Percentiles rank a stretch among this genome's conserved stretches.
Evolutionary conservation across 2,797 vertebrate genomes (phyloP).

Genomic region (Danio choprae): DNA sequence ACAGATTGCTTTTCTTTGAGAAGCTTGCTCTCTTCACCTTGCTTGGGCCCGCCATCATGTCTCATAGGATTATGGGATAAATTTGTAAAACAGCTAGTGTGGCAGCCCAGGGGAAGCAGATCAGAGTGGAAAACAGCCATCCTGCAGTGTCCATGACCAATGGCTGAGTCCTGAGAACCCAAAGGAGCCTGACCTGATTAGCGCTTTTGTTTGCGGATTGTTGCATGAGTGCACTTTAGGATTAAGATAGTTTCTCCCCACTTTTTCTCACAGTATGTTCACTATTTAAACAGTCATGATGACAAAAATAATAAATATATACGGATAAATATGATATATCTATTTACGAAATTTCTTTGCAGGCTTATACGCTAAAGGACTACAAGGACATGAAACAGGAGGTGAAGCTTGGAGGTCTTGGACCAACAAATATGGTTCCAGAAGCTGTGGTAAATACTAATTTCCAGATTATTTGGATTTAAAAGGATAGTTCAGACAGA

Average conservation of each 20-base stretch:
- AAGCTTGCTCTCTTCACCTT: constrained; percentile 57
- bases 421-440: constrained; percentile 79
- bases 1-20: constrained; percentile 54
- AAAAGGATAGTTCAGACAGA: too few species aligned
- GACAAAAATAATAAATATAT: constrained; percentile 1
- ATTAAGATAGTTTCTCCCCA: background rate
- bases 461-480: constrained; percentile 15
- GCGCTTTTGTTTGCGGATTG: constrained; percentile 74
- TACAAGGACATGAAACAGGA: constrained; percentile 75
- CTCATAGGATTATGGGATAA: constrained; percentile 79
- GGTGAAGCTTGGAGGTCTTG: constrained; percentile 84
- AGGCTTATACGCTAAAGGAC: constrained; percentile 78
- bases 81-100: constrained; percentile 71
- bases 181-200: constrained; percentile 81
- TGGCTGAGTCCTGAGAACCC: constrained; percentile 64
- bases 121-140: constrained; percentile 63
- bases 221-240: constrained; percentile 66
- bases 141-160: constrained; percentile 74
- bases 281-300: background rate
- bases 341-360: constrained; percentile 11
- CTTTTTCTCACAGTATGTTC: constrained; percentile 16
- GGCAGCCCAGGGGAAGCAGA: constrained; percentile 54
- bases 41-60: constrained; percentile 72
- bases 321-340: background rate
- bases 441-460: constrained; percentile 83